Evolutionary conservation across 2,888 invertebrate species (phyloP).

Genomic region (Syrphus vitripennis): DNA sequence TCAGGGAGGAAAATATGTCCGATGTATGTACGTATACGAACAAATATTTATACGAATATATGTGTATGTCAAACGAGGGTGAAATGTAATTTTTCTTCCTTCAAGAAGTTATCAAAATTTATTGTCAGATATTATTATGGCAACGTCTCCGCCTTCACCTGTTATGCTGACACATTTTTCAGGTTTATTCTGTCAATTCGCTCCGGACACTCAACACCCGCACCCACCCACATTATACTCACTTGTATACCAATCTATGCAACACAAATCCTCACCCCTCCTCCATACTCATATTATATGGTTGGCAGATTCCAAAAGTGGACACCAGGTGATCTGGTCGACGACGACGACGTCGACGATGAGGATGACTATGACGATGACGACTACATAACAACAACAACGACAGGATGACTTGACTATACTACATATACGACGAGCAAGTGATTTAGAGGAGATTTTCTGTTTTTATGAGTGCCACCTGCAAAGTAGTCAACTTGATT

Average conservation of each 20-base stretch:
- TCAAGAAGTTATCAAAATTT: constrained; percentile 69
- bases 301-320: constrained; percentile 30
- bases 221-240: not conserved
- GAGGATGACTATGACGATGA: not conserved
- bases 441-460: constrained; percentile 66
- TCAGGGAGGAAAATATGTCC: no score
- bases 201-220: not conserved
- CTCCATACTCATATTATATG: constrained; percentile 12
- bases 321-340: constrained; percentile 31
- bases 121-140: constrained; percentile 66
- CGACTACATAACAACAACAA: constrained; percentile 2
- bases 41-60: not conserved
- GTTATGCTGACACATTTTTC: constrained; percentile 57
- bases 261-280: not conserved
- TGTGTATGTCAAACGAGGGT: not conserved
- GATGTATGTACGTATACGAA: not conserved
- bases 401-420: not conserved
- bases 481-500: constrained; percentile 62
- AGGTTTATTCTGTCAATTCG: constrained; percentile 55
- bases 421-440: constrained; percentile 1
- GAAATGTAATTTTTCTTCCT: constrained; percentile 60
- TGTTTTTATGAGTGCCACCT: constrained; percentile 65
- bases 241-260: not conserved
- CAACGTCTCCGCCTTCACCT: constrained; percentile 58
- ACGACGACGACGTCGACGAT: not conserved